A percentile compares a stretch with the other conserved stretches of the same genome.
phyloP scores from a whole-genome alignment of 2,888 invertebrate species.

The Drosophila atroscutellata region DNA sequence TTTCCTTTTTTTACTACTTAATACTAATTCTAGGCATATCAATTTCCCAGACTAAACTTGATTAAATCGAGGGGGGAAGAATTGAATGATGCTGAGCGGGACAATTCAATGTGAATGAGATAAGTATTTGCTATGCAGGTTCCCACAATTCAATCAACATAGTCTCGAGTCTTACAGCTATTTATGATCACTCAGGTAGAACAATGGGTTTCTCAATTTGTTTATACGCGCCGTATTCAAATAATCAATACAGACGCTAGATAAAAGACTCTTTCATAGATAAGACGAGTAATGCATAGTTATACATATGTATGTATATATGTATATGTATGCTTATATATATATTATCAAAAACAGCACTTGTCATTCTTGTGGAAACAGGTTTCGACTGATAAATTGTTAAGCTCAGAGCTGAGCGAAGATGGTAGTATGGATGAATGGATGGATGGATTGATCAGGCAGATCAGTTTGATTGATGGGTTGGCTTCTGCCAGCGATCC shows the following conservation, averaged over 20 bases:
- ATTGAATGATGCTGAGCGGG: conserved; percentile 1
- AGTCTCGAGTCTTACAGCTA: background rate
- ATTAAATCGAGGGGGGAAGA: conserved; percentile 5
- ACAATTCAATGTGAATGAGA: conserved; percentile 5
- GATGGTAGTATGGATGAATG: background rate
- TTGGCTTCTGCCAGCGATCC: conserved; percentile 16
- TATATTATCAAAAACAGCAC: conserved; percentile 2
- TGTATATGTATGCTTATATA: background rate
- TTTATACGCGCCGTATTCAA: background rate
- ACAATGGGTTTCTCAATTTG: conserved; percentile 1
- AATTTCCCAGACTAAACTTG: conserved; percentile 31
- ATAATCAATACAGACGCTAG: background rate
- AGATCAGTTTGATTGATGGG: background rate
- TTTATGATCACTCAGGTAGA: conserved; percentile 22
- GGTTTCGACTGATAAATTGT: conserved; percentile 2
- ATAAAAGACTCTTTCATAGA: conserved; percentile 24
- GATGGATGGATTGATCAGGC: background rate
- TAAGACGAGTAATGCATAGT: conserved; percentile 12
- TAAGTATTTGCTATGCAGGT: conserved; percentile 3
- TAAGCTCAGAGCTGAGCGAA: background rate
- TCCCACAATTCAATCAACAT: conserved; percentile 21
- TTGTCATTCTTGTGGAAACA: background rate
- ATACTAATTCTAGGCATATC: conserved; percentile 15
- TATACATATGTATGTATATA: background rate
- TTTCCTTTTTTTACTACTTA: background rate